phyloP scores from a whole-genome alignment of 2,888 invertebrate genomes.

The Horisme vitalbata region DNA sequence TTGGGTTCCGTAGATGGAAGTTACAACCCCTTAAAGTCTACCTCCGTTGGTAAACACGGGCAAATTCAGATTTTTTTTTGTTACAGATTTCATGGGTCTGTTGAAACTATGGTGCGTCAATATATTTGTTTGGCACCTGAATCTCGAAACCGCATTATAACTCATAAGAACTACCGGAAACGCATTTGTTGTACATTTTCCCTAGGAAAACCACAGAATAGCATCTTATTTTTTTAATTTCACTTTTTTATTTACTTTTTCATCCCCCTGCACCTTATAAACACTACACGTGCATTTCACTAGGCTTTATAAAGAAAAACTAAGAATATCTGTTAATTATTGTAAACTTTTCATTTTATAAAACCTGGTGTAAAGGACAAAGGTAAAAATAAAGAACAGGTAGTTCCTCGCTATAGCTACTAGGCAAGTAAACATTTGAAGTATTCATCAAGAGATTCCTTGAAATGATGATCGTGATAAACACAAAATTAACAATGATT shows the following conservation, averaged over 20 bases:
- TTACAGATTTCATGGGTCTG: no score
- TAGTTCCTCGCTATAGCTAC: slow-evolving; percentile 80
- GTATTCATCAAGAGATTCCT: slow-evolving; percentile 65
- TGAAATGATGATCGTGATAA: slow-evolving; percentile 53
- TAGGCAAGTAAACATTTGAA: slow-evolving; percentile 77
- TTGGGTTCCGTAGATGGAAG: no score
- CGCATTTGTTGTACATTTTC: no score
- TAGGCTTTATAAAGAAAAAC: slow-evolving; percentile 58
- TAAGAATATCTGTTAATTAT: not conserved
- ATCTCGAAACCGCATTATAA: no score
- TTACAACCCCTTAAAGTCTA: no score
- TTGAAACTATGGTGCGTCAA: no score
- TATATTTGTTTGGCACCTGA: no score
- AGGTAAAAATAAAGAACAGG: slow-evolving; percentile 64
- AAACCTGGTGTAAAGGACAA: slow-evolving; percentile 66
- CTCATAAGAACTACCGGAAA: no score
- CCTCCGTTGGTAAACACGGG: no score
- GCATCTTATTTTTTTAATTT: not conserved
- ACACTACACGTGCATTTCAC: slow-evolving; percentile 75
- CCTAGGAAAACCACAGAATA: slow-evolving; percentile 14
- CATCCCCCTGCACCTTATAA: slow-evolving; percentile 56
- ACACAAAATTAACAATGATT: slow-evolving; percentile 27
- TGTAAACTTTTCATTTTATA: slow-evolving; percentile 37
- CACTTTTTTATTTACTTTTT: slow-evolving; percentile 27
- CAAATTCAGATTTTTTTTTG: no score